These are phyloP conservation scores for Corythaeola cristata DNA, from an alignment of 2,113 vertebrate species.

Conservation along the genomic window DNA sequence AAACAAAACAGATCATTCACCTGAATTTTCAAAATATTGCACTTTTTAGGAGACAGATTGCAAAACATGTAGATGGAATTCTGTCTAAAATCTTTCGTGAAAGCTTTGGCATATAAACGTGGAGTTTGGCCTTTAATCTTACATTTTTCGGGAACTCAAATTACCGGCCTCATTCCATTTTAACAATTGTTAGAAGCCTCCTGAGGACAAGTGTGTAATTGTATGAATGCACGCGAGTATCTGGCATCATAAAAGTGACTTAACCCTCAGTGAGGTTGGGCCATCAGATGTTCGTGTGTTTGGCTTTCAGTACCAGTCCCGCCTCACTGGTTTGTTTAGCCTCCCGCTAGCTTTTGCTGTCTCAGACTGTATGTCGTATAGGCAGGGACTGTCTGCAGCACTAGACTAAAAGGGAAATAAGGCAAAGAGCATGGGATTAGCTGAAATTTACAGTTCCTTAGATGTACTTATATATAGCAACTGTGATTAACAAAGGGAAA, in stretches of 20 bases:
- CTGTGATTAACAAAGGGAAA: neutral
- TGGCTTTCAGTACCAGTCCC: neutral
- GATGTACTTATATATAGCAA: neutral
- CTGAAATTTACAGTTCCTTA: neutral
- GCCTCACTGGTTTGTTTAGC: neutral
- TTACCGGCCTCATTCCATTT: neutral
- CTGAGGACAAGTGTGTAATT: conserved; percentile 5
- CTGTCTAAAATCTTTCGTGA: neutral
- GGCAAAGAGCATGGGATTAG: neutral
- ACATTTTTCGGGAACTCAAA: neutral
- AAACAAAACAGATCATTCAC: neutral
- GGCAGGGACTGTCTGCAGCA: neutral
- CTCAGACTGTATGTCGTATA: neutral
- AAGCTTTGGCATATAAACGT: neutral
- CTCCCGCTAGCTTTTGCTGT: neutral
- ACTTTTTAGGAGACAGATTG: neutral
- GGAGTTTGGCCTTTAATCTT: neutral
- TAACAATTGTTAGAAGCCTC: neutral
- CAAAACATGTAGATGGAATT: neutral
- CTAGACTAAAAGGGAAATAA: neutral
- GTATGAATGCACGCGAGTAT: neutral
- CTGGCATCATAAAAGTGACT: neutral
- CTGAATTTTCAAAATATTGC: neutral
- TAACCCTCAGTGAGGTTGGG: neutral
- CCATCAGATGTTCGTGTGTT: neutral